Percentiles rank a stretch among this genome's conserved stretches.
These are phyloP conservation scores for Phytoseiulus persimilis DNA, from an alignment of 2,888 invertebrate genomes.

Conservation along the genomic window DNA sequence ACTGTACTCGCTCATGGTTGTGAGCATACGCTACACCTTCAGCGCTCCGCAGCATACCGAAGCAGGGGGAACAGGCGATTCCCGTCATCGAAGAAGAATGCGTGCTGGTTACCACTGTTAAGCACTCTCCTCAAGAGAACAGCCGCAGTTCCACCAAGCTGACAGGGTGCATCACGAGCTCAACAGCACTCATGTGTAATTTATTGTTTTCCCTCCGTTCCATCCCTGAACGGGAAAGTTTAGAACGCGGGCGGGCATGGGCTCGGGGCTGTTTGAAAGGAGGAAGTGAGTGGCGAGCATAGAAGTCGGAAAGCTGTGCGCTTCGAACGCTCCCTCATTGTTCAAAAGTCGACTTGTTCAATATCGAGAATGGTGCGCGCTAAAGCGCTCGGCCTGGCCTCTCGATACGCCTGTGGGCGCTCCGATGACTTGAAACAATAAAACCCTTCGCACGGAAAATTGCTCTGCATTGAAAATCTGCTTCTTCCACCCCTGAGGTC, in stretches of 20 bases:
- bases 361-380: neutral
- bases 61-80: no score
- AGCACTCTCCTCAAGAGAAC: no score
- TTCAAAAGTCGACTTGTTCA: neutral
- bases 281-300: neutral
- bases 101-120: no score
- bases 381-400: neutral
- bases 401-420: neutral
- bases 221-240: neutral
- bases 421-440: slow-evolving; percentile 17
- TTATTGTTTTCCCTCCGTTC: neutral
- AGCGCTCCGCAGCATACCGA: no score
- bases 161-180: neutral
- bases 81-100: no score
- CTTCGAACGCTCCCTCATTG: neutral
- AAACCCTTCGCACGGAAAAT: slow-evolving; percentile 34
- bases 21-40: no score
- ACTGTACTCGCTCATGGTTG: no score
- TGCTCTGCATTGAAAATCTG: neutral
- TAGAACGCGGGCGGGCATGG: neutral
- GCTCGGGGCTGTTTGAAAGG: neutral
- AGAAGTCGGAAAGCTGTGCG: neutral
- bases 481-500: no score
- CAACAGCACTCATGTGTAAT: neutral
- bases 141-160: no score